Conservation (phyloP, 2,113 vertebrate genomes). For the Tichodroma muraria region DNA sequence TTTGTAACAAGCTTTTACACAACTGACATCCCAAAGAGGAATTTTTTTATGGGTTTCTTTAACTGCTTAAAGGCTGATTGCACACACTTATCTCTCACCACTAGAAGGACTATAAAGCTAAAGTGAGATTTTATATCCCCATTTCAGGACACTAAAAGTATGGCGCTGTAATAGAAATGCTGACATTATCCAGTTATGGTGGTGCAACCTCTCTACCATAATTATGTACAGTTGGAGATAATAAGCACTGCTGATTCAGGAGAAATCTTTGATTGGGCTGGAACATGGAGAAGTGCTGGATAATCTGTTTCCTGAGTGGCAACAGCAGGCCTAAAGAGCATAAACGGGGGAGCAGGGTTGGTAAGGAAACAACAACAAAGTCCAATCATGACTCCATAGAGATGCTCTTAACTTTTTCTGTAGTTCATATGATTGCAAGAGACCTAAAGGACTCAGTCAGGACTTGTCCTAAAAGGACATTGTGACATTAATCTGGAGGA, state of each 20-base stretch:
- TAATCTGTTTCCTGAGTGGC: conserved; percentile 31
- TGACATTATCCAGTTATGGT: not conserved
- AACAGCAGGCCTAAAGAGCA: conserved; percentile 7
- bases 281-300: not conserved
- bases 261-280: conserved; percentile 37
- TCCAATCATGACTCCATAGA: not conserved
- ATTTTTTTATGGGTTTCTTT: not conserved
- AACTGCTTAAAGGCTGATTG: not conserved
- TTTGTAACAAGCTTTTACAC: not conserved
- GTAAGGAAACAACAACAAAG: not conserved
- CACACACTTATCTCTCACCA: not conserved
- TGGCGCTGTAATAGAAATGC: not conserved
- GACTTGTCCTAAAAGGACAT: not conserved
- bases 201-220: not conserved
- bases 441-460: not conserved
- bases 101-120: not conserved
- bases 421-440: not conserved
- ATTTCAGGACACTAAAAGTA: not conserved
- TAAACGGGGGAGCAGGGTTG: not conserved
- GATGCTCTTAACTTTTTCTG: not conserved
- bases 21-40: not conserved
- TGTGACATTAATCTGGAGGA: not conserved
- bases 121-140: conserved; percentile 16
- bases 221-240: conserved; percentile 7
- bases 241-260: conserved; percentile 33